A percentile compares a stretch with the other conserved stretches of the same genome.
Evolutionary conservation across 1,140 invertebrate genomes (phyloP).

Genomic region (Acyrthosiphon pisum): DNA sequence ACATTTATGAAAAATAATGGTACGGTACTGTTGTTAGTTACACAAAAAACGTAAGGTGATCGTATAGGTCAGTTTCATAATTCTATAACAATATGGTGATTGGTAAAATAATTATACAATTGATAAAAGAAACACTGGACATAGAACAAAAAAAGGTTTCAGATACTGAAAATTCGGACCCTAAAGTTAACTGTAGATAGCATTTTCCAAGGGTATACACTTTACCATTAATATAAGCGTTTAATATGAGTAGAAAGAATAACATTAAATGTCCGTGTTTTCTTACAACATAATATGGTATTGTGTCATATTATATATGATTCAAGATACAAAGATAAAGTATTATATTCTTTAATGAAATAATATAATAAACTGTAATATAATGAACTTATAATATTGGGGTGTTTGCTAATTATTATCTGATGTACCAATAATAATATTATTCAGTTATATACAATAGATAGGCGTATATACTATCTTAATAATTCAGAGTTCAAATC

Average conservation of each 20-base stretch:
- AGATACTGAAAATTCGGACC: not conserved
- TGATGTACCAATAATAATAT: conserved; percentile 1
- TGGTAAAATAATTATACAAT: too few species aligned
- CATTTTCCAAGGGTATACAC: not conserved
- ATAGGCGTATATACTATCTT: not conserved
- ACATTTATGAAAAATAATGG: too few species aligned
- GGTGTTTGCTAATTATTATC: not conserved
- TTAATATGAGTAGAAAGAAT: not conserved
- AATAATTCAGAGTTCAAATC: not conserved
- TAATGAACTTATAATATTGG: not conserved
- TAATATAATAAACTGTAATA: not conserved
- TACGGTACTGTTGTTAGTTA: not conserved
- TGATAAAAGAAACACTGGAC: not conserved
- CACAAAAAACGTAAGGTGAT: not conserved
- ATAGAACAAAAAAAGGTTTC: not conserved
- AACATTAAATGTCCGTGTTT: not conserved
- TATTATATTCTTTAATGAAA: not conserved
- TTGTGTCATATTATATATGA: not conserved
- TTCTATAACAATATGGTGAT: too few species aligned
- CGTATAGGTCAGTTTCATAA: not conserved
- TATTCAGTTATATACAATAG: not conserved
- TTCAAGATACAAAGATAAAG: not conserved
- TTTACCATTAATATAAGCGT: not conserved
- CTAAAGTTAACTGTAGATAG: not conserved
- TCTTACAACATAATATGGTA: not conserved